Percentiles rank a stretch among this genome's conserved stretches.
Evolutionary conservation across 2,888 invertebrate species (phyloP).

Genomic region (Melikaiella ostensackeni): DNA sequence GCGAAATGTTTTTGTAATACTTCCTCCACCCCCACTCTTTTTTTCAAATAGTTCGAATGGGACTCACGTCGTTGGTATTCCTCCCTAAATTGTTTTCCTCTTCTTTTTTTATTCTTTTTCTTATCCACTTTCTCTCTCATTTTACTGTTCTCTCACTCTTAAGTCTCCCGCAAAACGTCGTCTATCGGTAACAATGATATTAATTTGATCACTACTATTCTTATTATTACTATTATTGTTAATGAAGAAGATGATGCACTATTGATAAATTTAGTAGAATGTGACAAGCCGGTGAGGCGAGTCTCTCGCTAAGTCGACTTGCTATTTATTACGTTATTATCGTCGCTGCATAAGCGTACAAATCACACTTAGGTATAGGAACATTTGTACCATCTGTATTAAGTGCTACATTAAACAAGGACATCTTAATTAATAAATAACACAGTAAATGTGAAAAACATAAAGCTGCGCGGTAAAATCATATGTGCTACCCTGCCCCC

Average conservation of each 20-base stretch:
- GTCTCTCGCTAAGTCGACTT: slow-evolving; percentile 15
- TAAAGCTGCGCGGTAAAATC: slow-evolving; percentile 52
- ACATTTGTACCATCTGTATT: slow-evolving; percentile 76
- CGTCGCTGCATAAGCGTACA: slow-evolving; percentile 57
- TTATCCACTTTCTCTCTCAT: slow-evolving; percentile 4
- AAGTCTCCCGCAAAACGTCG: not conserved
- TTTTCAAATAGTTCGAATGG: slow-evolving; percentile 7
- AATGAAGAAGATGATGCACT: not conserved
- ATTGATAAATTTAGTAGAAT: slow-evolving; percentile 26
- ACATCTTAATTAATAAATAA: slow-evolving; percentile 66
- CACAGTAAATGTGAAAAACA: slow-evolving; percentile 53
- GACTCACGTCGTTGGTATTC: slow-evolving; percentile 11
- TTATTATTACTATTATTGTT: slow-evolving; percentile 32
- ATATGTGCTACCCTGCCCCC: slow-evolving; percentile 57
- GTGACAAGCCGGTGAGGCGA: not conserved
- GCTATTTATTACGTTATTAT: slow-evolving; percentile 44
- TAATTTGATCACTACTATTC: not conserved
- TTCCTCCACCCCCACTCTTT: slow-evolving; percentile 31
- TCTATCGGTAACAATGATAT: slow-evolving; percentile 27
- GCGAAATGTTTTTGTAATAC: slow-evolving; percentile 12
- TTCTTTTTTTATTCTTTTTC: slow-evolving; percentile 30
- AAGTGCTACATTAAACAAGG: slow-evolving; percentile 69
- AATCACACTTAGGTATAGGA: slow-evolving; percentile 70
- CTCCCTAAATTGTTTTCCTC: not conserved
- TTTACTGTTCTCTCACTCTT: slow-evolving; percentile 47